Evolutionary conservation across 2,113 vertebrate species (phyloP).

Genomic region (Merops nubicus): DNA sequence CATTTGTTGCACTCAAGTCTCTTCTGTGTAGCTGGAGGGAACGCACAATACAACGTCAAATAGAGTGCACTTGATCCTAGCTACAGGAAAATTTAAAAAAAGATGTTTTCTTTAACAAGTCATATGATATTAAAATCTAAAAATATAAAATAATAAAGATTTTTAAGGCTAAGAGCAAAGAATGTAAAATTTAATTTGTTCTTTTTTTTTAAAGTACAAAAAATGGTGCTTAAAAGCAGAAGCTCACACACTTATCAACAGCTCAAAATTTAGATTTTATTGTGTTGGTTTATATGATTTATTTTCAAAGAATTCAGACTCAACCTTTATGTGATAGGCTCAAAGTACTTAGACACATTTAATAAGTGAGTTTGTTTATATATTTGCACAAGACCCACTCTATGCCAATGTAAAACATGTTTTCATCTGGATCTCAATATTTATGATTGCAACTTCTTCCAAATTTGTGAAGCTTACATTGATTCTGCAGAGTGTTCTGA

Average conservation of each 20-base stretch:
- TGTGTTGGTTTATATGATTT: not conserved
- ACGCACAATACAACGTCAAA: not conserved
- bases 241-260: not conserved
- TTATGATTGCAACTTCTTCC: not conserved
- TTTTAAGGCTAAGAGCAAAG: not conserved
- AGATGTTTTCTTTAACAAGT: not conserved
- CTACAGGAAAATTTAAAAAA: not conserved
- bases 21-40: not conserved
- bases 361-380: not conserved
- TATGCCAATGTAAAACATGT: not conserved
- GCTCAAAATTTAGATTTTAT: not conserved
- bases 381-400: not conserved
- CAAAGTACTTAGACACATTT: not conserved
- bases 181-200: not conserved
- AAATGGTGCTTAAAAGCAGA: too few species aligned
- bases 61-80: not conserved
- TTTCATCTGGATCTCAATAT: not conserved
- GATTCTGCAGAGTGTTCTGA: not conserved
- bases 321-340: not conserved
- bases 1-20: not conserved
- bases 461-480: not conserved
- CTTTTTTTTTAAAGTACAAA: not conserved
- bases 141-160: not conserved
- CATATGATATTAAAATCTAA: not conserved
- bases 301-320: not conserved